phyloP scores from a whole-genome alignment of 2,113 vertebrate species.

The Nannobrachium achirus region DNA sequence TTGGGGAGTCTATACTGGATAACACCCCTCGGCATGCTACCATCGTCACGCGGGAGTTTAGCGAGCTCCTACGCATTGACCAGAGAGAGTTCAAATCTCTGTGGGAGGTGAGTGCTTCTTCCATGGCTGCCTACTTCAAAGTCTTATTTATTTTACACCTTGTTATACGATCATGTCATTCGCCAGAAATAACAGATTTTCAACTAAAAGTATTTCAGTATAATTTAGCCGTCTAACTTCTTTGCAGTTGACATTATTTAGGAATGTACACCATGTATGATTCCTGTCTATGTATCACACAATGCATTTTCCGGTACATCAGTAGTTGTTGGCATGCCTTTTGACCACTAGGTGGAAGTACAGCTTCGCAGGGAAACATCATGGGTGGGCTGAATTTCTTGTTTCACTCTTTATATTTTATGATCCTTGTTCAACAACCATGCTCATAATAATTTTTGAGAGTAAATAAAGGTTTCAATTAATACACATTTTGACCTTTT shows the following conservation, averaged over 20 bases:
- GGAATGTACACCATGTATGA: no score
- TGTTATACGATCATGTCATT: no score
- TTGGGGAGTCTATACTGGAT: conserved; percentile 97
- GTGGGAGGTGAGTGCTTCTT: conserved; percentile 89
- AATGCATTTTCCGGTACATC: no score
- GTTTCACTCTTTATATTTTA: conserved; percentile 1
- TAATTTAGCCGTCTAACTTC: background rate
- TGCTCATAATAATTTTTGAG: no score
- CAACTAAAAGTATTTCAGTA: background rate
- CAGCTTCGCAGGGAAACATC: conserved; percentile 18
- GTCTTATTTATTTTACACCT: no score
- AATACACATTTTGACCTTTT: no score
- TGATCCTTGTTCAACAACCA: no score
- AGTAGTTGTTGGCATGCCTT: background rate
- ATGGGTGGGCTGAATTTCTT: background rate
- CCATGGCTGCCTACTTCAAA: conserved; percentile 6
- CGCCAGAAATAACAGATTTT: no score
- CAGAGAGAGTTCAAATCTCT: conserved; percentile 95
- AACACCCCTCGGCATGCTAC: conserved; percentile 97
- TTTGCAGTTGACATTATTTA: conserved; percentile 6
- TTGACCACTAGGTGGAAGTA: conserved; percentile 71
- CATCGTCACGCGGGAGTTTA: conserved; percentile 91
- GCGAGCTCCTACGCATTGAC: conserved; percentile 94
- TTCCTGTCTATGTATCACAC: no score
- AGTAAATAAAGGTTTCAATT: no score